Conservation (phyloP, 1,140 invertebrate species). For the Hydropsyche tenuis region DNA sequence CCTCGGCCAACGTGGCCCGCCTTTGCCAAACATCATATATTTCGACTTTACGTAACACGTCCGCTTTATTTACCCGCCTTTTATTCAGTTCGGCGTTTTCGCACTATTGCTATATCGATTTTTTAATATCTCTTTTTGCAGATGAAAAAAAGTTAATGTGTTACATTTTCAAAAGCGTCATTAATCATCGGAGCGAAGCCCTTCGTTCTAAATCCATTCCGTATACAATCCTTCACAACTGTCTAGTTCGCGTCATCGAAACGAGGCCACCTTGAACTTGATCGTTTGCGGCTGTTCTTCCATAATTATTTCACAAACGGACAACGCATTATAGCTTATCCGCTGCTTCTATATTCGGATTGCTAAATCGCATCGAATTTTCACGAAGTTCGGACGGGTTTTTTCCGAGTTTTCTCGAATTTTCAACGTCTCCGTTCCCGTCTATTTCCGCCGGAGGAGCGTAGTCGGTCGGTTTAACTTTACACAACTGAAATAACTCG, state of each 20-base stretch:
- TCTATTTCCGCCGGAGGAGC: slow-evolving; percentile 6
- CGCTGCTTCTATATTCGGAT: too few relatives aligned
- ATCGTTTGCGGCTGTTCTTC: neutral
- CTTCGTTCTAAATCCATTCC: neutral
- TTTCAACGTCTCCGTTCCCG: neutral
- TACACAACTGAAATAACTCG: slow-evolving; percentile 1
- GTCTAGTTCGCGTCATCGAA: neutral
- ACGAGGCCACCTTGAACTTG: slow-evolving; percentile 11
- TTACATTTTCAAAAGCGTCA: too few relatives aligned
- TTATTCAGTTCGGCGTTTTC: too few relatives aligned
- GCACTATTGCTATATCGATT: too few relatives aligned
- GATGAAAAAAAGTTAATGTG: too few relatives aligned
- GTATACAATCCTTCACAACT: slow-evolving; percentile 1
- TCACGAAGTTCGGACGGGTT: neutral
- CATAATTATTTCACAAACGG: neutral
- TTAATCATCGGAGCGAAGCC: neutral
- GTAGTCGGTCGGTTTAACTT: neutral
- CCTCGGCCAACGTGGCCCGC: slow-evolving; percentile 5
- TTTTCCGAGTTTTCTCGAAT: neutral
- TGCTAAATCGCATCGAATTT: neutral
- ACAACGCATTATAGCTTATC: neutral
- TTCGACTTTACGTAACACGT: too few relatives aligned
- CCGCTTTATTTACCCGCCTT: too few relatives aligned
- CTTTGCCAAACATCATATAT: too few relatives aligned
- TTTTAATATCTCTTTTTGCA: too few relatives aligned